These are phyloP conservation scores for Toxotes chatareus DNA, from an alignment of 2,113 vertebrate species.

Conservation along the genomic window DNA sequence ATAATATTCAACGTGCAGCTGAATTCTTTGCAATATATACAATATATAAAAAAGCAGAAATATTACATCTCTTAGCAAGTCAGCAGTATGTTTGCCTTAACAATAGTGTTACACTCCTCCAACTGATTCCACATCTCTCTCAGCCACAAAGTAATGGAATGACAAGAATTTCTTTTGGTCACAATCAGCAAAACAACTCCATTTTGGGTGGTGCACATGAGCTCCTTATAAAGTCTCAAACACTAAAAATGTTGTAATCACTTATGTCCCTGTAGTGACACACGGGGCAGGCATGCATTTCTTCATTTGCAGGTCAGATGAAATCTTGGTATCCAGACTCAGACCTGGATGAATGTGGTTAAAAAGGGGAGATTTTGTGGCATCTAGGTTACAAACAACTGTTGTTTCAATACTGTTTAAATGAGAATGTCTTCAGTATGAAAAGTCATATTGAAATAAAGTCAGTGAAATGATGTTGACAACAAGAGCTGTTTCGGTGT, in stretches of 20 bases:
- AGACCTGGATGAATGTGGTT: background rate
- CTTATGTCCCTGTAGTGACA: background rate
- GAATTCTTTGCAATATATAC: constrained; percentile 54
- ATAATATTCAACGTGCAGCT: constrained; percentile 21
- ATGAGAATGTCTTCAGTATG: too few species aligned
- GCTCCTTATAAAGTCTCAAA: constrained; percentile 27
- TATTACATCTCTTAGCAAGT: constrained; percentile 48
- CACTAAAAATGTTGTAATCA: background rate
- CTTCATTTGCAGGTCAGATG: too few species aligned
- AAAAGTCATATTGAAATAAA: background rate
- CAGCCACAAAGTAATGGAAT: constrained; percentile 29
- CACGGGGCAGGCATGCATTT: too few species aligned
- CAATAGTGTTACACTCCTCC: background rate
- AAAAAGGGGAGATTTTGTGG: background rate
- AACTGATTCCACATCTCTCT: background rate
- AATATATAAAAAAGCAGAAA: constrained; percentile 52
- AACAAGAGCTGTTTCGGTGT: too few species aligned
- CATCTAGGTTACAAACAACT: too few species aligned
- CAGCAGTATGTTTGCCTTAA: constrained; percentile 21
- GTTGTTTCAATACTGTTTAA: background rate
- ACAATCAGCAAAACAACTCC: constrained; percentile 37
- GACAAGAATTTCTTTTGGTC: constrained; percentile 46
- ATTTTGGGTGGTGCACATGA: constrained; percentile 1
- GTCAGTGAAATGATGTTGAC: background rate
- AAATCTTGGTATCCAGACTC: background rate